Conservation (phyloP, 2,888 invertebrate species). For the Limnephilus auricula region DNA sequence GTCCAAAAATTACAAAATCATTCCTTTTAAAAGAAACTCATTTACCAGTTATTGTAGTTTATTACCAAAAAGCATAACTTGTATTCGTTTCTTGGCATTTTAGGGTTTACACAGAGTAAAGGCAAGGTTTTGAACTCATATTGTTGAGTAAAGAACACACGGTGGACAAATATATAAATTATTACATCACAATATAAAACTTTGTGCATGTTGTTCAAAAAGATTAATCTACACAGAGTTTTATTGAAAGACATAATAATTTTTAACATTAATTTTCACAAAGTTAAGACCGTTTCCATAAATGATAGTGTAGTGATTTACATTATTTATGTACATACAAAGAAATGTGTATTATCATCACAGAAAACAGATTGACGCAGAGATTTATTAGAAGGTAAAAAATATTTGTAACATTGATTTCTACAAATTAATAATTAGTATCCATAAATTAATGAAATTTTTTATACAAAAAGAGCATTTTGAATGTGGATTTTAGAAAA, state of each 20-base stretch:
- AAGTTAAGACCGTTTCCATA: not conserved
- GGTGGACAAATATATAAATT: not conserved
- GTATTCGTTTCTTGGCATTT: not conserved
- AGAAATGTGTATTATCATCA: not conserved
- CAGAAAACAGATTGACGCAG: not conserved
- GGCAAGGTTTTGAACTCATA: not conserved
- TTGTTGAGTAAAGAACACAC: not conserved
- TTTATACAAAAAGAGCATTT: not conserved
- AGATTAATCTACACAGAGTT: not conserved
- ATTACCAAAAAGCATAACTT: not conserved
- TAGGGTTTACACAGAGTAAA: not conserved
- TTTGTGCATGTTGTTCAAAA: not conserved
- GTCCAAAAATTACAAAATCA: not conserved
- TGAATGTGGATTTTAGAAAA: not conserved
- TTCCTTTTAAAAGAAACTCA: not conserved
- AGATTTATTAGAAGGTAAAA: not conserved
- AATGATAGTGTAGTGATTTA: not conserved
- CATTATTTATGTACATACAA: not conserved
- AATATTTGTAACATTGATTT: not conserved
- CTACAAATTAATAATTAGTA: not conserved
- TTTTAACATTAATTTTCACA: not conserved
- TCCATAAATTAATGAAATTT: not conserved
- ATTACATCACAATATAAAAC: not conserved
- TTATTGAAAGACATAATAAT: not conserved
- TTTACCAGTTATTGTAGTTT: not conserved